Conservation (phyloP, 2,797 vertebrate species). For the Scolopax rusticola region DNA sequence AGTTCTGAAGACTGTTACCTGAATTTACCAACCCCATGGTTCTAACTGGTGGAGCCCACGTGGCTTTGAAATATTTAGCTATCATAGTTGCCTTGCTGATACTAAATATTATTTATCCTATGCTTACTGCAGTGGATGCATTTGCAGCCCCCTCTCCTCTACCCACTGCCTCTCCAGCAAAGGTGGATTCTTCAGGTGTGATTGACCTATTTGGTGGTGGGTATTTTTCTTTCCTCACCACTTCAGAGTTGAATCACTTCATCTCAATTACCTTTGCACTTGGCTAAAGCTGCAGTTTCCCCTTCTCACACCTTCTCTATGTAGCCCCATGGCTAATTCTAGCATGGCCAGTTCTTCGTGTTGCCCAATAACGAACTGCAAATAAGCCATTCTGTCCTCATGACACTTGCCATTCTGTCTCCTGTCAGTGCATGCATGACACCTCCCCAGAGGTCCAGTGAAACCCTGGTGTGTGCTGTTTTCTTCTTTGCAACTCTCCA, state of each 20-base stretch:
- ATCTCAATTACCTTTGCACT: constrained; percentile 54
- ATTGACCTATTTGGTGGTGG: constrained; percentile 98
- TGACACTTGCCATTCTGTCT: background rate
- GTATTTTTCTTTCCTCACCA: constrained; percentile 82
- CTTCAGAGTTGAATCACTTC: constrained; percentile 57
- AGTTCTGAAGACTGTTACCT: constrained; percentile 32
- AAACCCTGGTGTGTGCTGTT: background rate
- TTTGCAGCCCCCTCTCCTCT: constrained; percentile 85
- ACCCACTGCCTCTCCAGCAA: constrained; percentile 87
- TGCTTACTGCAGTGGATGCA: constrained; percentile 86
- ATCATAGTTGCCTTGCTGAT: constrained; percentile 62
- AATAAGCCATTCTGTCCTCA: background rate
- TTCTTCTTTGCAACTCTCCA: background rate
- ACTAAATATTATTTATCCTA: constrained; percentile 71
- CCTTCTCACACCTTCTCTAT: background rate
- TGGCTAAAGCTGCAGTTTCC: background rate
- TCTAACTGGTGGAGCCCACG: background rate
- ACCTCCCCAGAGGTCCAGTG: background rate
- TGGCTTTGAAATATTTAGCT: constrained; percentile 61
- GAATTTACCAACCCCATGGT: background rate
- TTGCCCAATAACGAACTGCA: constrained; percentile 7
- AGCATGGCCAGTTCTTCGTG: background rate
- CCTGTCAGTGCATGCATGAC: background rate
- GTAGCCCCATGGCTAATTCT: background rate
- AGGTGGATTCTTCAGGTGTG: constrained; percentile 89